Evolutionary conservation across 2,888 invertebrate species (phyloP), one percentile per base, ranked within the genome.

Genomic region (Drepana falcataria): DNA sequence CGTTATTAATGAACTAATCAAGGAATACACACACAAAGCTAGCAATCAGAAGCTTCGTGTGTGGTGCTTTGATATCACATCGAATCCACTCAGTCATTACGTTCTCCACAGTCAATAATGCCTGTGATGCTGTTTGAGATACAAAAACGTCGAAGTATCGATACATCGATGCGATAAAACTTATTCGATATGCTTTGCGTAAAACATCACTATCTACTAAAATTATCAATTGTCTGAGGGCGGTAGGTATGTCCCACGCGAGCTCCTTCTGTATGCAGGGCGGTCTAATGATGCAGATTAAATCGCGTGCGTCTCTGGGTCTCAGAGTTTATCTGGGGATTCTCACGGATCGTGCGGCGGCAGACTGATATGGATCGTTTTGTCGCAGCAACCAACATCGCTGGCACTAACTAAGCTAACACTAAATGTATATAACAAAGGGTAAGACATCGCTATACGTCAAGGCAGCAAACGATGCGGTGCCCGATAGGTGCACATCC

Each of bases 261-360:
- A 79, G 69, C 63, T 64, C 67, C 67, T 71, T 65, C 67, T 63
- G 64, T 67, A 70, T 68, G 67, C 70, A 68, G 64, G 60, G 69
- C 66, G 62, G 71, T 70, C 75, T 85, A 86, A 88, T 85, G 83
- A 85, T 79, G 77, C 69, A 75, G 84, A 85, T 85, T 77, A 75
- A 76, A 85, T 82, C 83, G 68, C 71, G 63, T 71, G 71, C 70
- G 75, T 75, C 77, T 77, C 73, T 69, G 73, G 65, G 69, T 69
- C 69, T 71, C 64, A 66, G 69, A 68, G 67, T 75, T 83, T 83
- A 86, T 85, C 81, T 74, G 71, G 68, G 76, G 72, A 72, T 80
- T 85, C 85, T 80, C 83, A 83, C 77, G 81, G 75, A 81, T 77
- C 75, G 79, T 76, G 81, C 71, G 68, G 75, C 62, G 66, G 61